These are phyloP conservation scores for Gulo gulo DNA, from an alignment of 2,113 vertebrate genomes.

Conservation along the genomic window DNA sequence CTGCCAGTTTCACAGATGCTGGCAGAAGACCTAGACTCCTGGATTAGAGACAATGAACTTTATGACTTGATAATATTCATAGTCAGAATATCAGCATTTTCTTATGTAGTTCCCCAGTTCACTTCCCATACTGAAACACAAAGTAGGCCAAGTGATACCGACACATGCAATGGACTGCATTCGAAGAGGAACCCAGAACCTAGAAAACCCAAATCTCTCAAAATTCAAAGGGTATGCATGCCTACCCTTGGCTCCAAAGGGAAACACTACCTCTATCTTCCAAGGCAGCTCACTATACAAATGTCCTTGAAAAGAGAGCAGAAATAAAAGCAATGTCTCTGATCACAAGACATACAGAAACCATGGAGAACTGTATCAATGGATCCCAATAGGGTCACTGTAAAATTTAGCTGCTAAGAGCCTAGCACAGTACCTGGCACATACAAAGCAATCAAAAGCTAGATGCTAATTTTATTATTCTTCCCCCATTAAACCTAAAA, in stretches of 20 bases:
- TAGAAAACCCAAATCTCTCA: slow-evolving; percentile 4
- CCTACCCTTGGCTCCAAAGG: not conserved
- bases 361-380: not conserved
- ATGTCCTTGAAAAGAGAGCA: slow-evolving; percentile 24
- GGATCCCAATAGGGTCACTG: not conserved
- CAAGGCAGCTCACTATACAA: not conserved
- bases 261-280: not conserved
- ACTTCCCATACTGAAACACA: not conserved
- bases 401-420: not conserved
- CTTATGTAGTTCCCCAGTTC: not conserved
- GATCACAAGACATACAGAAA: slow-evolving; percentile 16
- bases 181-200: not conserved
- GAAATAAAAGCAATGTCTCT: slow-evolving; percentile 9
- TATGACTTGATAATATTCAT: not conserved
- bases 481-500: slow-evolving; percentile 26
- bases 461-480: not conserved
- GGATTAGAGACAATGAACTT: slow-evolving; percentile 7
- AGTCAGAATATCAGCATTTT: slow-evolving; percentile 39
- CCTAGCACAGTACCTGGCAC: not conserved
- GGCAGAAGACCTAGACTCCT: slow-evolving; percentile 30
- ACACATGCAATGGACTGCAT: not conserved
- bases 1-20: not conserved
- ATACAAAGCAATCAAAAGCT: slow-evolving; percentile 3
- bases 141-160: not conserved
- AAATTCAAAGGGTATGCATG: not conserved